phyloP scores from a whole-genome alignment of 2,113 vertebrate genomes.

The Cynoglossus semilaevis region DNA sequence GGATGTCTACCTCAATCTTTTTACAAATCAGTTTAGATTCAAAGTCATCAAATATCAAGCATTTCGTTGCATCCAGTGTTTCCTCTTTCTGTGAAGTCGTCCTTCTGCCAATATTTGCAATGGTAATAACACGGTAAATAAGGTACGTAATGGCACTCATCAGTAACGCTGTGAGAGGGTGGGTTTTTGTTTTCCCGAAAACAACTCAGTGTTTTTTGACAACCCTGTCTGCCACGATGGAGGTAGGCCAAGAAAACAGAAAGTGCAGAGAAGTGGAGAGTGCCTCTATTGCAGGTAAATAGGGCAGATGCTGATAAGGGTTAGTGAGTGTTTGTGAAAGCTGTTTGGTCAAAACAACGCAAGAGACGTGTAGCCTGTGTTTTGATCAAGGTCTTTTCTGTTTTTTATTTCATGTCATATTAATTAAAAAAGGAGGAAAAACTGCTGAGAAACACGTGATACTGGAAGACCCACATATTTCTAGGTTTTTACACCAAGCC shows the following conservation, averaged over 20 bases:
- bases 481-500: conserved; percentile 11
- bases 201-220: conserved; percentile 48
- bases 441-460: conserved; percentile 29
- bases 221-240: conserved; percentile 33
- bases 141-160: conserved; percentile 32
- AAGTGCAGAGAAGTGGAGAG: conserved; percentile 35
- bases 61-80: neutral
- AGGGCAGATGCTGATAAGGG: conserved; percentile 31
- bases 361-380: too few relatives aligned
- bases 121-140: conserved; percentile 7
- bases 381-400: too few relatives aligned
- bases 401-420: neutral
- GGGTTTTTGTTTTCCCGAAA: conserved; percentile 62
- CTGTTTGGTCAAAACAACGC: neutral
- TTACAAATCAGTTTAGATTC: neutral
- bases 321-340: conserved; percentile 2
- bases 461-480: conserved; percentile 55
- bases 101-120: conserved; percentile 9
- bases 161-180: conserved; percentile 23
- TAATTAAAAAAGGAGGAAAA: neutral
- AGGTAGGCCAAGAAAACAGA: conserved; percentile 36
- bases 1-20: neutral
- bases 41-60: neutral
- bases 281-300: conserved; percentile 47
- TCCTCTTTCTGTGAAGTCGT: neutral